Base-by-base conservation (phyloP, 2,113 vertebrate species). In the Apaloderma vittatum region DNA sequence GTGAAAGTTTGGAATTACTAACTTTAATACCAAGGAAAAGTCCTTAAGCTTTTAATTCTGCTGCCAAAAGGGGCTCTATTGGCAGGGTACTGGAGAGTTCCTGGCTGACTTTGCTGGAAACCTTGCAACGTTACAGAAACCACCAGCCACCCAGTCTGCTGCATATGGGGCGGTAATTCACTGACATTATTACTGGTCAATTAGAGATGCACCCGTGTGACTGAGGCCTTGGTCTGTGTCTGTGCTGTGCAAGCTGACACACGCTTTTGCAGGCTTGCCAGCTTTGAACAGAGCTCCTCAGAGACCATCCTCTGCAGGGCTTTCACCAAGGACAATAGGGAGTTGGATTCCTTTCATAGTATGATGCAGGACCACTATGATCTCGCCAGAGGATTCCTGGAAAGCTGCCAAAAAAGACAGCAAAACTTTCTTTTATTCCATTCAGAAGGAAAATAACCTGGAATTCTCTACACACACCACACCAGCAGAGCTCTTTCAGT, bases 371-470 rank as follows among this genome's bases (percentile, higher is more conserved):
- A 89, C 86, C 65, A 18, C 83, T 92, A 1, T 77, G 72, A 67
- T 94, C 83, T 77, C 4, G 15, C 73, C 83, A 84, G 80, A 89
- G 76, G 34, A 78, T 93, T 91, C 70, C 62, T 91, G 94, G 76
- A 52, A 84, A 91, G 80, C 76, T 93, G 89, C 89, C 94, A 84
- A n/a, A 84, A 84, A 87, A 78, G 76, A 67, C 65, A 89, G 89
- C 70, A 92, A 75, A 96, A 72, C n/a, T 87, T 83, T 84, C 37
- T 94, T 94, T 93, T 87, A 40, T 87, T 94, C 70, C n/a, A 61
- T 95, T 96, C 93, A 82, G 83, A 55, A 84, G 21, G 32, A 80
- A 93, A 95, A 94, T 91, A 91, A 85, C 80, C 84, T 85, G 76
- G 37, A 68, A 94, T 94, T 84, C 73, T 92, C 73, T 68, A 59